Evolutionary conservation across 2,888 invertebrate species (phyloP).

Genomic region (Metalampra italica): DNA sequence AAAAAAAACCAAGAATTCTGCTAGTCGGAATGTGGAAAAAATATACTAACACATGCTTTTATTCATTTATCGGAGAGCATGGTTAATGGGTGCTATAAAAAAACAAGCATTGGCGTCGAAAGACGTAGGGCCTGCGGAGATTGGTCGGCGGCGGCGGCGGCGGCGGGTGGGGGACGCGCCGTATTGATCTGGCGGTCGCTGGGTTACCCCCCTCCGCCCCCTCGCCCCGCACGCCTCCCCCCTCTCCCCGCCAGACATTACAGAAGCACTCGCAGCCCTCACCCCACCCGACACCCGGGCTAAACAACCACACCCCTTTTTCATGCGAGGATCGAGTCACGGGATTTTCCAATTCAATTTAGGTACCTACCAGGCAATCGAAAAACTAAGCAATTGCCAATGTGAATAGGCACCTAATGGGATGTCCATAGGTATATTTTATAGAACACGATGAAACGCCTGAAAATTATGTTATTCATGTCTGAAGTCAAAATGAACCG

Average conservation of each 20-base stretch:
- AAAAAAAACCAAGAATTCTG: slow-evolving; percentile 28
- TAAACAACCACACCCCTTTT: slow-evolving; percentile 74
- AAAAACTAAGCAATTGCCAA: slow-evolving; percentile 28
- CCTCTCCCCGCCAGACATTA: slow-evolving; percentile 56
- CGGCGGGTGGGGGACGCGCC: slow-evolving; percentile 53
- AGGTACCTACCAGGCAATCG: slow-evolving; percentile 48
- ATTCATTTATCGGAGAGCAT: slow-evolving; percentile 71
- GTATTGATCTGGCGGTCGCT: slow-evolving; percentile 57
- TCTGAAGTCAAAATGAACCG: neutral
- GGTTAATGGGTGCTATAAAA: slow-evolving; percentile 72
- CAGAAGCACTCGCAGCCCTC: slow-evolving; percentile 56
- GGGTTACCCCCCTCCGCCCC: slow-evolving; percentile 15
- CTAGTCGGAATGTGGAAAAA: slow-evolving; percentile 25
- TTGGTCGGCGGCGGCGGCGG: slow-evolving; percentile 55
- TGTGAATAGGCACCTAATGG: slow-evolving; percentile 2
- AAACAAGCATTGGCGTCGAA: slow-evolving; percentile 75
- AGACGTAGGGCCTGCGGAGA: slow-evolving; percentile 74
- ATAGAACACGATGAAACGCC: neutral
- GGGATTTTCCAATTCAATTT: slow-evolving; percentile 76
- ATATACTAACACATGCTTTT: slow-evolving; percentile 61
- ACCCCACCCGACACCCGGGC: slow-evolving; percentile 50
- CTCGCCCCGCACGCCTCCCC: slow-evolving; percentile 26
- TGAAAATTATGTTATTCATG: neutral
- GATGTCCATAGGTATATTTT: neutral
- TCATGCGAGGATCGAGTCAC: slow-evolving; percentile 64